Evolutionary conservation across 2,113 vertebrate species (phyloP).

Genomic region (Sisor rabdophorus): DNA sequence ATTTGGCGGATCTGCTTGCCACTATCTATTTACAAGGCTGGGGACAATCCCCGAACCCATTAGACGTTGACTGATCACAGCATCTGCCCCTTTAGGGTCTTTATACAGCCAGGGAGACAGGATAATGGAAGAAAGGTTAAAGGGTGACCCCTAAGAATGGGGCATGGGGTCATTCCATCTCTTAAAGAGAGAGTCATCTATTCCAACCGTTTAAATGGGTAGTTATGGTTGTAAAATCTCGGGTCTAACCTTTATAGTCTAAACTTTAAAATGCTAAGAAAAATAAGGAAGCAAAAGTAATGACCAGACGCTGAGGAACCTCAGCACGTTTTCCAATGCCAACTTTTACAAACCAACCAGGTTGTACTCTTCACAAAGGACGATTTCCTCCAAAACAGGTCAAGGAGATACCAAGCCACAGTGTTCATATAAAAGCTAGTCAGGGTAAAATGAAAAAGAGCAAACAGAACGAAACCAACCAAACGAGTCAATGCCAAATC

Average conservation of each 20-base stretch:
- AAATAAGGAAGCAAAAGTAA: neutral
- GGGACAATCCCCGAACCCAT: constrained; percentile 41
- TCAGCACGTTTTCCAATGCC: constrained; percentile 10
- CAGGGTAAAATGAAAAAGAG: neutral
- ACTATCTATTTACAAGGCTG: constrained; percentile 11
- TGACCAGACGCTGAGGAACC: neutral
- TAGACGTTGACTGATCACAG: constrained; percentile 41
- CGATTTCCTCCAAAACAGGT: neutral
- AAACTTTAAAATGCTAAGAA: neutral
- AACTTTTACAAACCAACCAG: neutral
- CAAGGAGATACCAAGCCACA: no score
- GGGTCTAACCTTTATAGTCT: neutral
- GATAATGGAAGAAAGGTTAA: constrained; percentile 25
- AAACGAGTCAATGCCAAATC: neutral
- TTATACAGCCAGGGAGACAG: constrained; percentile 21
- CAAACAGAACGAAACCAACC: neutral
- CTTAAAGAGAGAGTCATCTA: neutral
- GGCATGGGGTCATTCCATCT: neutral
- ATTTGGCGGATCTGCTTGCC: neutral
- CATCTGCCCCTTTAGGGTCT: constrained; percentile 18
- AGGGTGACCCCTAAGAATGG: neutral
- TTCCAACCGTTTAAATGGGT: neutral
- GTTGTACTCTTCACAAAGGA: neutral
- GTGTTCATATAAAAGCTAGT: neutral
- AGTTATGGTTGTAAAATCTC: neutral